Evolutionary conservation across 2,888 invertebrate species (phyloP).

Genomic region (Acanthopleura granulata): DNA sequence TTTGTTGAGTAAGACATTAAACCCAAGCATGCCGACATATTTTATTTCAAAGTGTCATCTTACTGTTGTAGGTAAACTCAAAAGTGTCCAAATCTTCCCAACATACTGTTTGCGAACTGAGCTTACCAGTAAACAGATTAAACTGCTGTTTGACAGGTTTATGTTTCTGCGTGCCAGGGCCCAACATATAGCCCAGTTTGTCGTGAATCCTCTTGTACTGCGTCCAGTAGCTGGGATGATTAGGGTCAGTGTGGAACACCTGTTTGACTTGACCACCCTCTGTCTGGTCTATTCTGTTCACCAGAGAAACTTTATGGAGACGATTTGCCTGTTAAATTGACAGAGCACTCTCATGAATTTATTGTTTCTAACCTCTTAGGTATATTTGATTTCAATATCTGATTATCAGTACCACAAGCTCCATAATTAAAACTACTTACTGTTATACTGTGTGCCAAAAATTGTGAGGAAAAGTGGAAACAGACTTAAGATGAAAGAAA

Average conservation of each 20-base stretch:
- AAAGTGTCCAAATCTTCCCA: too few relatives aligned
- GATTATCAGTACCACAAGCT: too few relatives aligned
- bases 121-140: slow-evolving; percentile 64
- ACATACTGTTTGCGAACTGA: neutral
- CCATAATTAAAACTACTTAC: too few relatives aligned
- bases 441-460: too few relatives aligned
- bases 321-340: slow-evolving; percentile 51
- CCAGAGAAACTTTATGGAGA: slow-evolving; percentile 53
- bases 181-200: slow-evolving; percentile 59
- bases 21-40: too few relatives aligned
- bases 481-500: too few relatives aligned
- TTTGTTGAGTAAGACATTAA: too few relatives aligned
- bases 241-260: slow-evolving; percentile 41
- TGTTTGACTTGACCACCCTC: slow-evolving; percentile 54
- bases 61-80: too few relatives aligned
- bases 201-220: slow-evolving; percentile 64
- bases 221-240: slow-evolving; percentile 55
- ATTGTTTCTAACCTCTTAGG: too few relatives aligned
- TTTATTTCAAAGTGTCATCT: too few relatives aligned
- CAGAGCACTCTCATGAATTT: neutral
- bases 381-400: too few relatives aligned
- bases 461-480: too few relatives aligned
- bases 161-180: slow-evolving; percentile 55
- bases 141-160: slow-evolving; percentile 54
- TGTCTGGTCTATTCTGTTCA: slow-evolving; percentile 55